These are phyloP conservation scores for Phymanthus crucifer DNA, from an alignment of 92 coral and sea anemone species.

Conservation along the genomic window DNA sequence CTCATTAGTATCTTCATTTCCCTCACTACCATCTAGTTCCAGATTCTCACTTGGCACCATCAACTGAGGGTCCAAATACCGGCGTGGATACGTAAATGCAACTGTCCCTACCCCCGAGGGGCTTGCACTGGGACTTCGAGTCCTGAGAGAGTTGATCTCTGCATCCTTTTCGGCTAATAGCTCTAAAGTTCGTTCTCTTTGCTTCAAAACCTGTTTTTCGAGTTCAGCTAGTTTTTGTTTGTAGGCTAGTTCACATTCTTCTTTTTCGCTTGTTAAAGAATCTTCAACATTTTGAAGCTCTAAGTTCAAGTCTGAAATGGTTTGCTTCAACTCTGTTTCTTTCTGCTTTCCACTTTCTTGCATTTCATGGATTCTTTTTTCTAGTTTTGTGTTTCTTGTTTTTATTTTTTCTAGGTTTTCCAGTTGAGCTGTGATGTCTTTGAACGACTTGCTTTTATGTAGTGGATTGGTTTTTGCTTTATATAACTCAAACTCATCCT, in stretches of 20 bases:
- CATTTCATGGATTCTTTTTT: constrained; percentile 68
- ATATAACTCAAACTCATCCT: constrained; percentile 96
- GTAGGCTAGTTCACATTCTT: constrained; percentile 58
- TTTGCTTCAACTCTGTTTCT: constrained; percentile 57
- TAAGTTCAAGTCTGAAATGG: constrained; percentile 45
- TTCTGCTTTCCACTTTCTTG: constrained; percentile 51
- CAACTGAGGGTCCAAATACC: constrained; percentile 61
- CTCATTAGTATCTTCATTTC: constrained; percentile 66
- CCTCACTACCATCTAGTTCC: constrained; percentile 46
- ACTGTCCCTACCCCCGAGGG: constrained; percentile 58
- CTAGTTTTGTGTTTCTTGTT: constrained; percentile 56
- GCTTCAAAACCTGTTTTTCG: constrained; percentile 91
- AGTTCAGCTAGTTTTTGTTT: constrained; percentile 86
- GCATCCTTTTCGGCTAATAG: constrained; percentile 92
- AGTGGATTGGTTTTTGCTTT: constrained; percentile 78
- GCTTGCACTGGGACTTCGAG: constrained; percentile 64
- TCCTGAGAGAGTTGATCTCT: constrained; percentile 76
- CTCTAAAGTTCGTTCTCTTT: constrained; percentile 84
- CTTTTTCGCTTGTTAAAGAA: constrained; percentile 56
- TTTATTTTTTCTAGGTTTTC: constrained; percentile 76
- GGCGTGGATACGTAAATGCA: constrained; percentile 70
- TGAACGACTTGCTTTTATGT: constrained; percentile 73
- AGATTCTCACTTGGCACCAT: constrained; percentile 28
- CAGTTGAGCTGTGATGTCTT: constrained; percentile 76
- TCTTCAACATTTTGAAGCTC: constrained; percentile 57